phyloP scores from a whole-genome alignment of 2,113 vertebrate genomes.

The Periophthalmodon schlosseri region DNA sequence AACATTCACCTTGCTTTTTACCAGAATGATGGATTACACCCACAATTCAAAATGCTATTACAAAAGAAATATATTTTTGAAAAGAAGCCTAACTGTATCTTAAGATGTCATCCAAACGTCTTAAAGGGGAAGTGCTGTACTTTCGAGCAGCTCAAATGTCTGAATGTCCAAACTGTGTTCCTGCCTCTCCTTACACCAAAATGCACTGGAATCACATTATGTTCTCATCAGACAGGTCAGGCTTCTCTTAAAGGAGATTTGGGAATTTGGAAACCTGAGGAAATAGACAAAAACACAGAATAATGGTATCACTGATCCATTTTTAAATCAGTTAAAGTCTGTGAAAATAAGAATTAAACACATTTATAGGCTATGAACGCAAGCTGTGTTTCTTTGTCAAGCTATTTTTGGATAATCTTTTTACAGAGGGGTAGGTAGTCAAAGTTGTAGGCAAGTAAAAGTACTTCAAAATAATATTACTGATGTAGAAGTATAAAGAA shows the following conservation, averaged over 20 bases:
- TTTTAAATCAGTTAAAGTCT: not conserved
- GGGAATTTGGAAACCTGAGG: not conserved
- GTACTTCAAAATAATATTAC: too few species aligned
- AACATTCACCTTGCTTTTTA: not conserved
- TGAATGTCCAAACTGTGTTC: not conserved
- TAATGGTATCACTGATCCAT: not conserved
- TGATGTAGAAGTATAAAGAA: too few species aligned
- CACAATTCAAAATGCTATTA: not conserved
- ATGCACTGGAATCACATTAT: slow-evolving; percentile 1
- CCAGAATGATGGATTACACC: not conserved
- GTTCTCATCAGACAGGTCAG: not conserved
- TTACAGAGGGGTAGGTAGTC: too few species aligned
- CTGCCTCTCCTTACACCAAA: not conserved
- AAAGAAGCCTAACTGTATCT: not conserved
- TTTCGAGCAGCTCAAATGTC: not conserved
- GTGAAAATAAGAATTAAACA: not conserved
- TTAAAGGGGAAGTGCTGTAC: not conserved
- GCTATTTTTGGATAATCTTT: too few species aligned
- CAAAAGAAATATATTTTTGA: not conserved
- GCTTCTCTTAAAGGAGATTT: not conserved
- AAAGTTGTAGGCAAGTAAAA: too few species aligned
- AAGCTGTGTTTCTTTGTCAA: too few species aligned
- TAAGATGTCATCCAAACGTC: not conserved
- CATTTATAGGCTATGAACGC: too few species aligned
- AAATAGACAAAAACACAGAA: not conserved